Evolutionary conservation across 2,113 vertebrate species (phyloP).

Genomic region (Fregata magnificens): DNA sequence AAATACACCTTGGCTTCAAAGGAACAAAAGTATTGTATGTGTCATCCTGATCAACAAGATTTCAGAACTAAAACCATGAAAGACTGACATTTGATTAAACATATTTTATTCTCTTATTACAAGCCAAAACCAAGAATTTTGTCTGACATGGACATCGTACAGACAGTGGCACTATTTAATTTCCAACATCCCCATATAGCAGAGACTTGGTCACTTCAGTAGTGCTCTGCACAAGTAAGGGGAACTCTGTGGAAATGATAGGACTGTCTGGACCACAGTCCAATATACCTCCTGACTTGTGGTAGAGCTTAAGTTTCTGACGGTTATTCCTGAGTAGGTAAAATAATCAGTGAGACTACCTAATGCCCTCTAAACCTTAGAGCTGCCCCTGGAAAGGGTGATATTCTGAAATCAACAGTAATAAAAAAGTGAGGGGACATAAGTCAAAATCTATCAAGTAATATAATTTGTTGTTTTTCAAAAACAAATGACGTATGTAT

Average conservation of each 20-base stretch:
- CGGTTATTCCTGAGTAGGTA: neutral
- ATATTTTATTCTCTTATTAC: neutral
- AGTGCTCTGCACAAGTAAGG: neutral
- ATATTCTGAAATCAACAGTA: neutral
- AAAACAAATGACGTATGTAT: neutral
- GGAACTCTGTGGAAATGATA: neutral
- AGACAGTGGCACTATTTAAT: neutral
- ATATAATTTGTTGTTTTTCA: neutral
- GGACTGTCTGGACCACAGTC: neutral
- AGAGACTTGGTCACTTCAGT: neutral
- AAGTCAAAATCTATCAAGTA: neutral
- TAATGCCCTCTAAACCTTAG: neutral
- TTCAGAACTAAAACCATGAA: neutral
- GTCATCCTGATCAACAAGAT: neutral
- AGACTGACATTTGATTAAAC: neutral
- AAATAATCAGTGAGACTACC: neutral
- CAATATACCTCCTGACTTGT: neutral
- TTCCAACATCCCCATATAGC: neutral
- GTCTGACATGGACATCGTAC: neutral
- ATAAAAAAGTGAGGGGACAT: neutral
- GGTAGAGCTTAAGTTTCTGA: neutral
- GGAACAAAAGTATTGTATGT: neutral
- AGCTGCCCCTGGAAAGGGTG: neutral
- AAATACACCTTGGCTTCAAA: neutral
- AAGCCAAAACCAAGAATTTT: neutral